These are phyloP conservation scores for Pachyuromys duprasi DNA, from an alignment of 2,797 vertebrate species.

Conservation along the genomic window DNA sequence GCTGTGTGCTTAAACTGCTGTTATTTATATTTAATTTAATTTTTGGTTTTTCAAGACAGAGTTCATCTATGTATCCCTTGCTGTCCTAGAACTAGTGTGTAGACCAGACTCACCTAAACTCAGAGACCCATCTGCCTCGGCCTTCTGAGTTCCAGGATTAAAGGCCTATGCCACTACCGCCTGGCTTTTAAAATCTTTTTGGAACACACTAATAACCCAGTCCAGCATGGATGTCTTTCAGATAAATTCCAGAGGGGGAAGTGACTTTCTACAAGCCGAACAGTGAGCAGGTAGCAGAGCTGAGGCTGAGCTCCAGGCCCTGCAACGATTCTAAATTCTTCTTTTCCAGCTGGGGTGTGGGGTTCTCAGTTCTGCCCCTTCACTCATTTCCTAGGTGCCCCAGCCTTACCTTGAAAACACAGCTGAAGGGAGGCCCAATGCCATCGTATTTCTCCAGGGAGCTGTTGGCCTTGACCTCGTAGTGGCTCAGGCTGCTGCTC, in stretches of 20 bases:
- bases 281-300: background rate
- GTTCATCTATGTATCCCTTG: background rate
- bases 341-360: background rate
- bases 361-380: background rate
- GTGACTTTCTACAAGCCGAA: background rate
- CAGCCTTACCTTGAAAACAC: constrained; percentile 92
- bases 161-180: background rate
- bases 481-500: constrained; percentile 91
- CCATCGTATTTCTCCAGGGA: constrained; percentile 91
- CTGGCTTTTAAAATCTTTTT: background rate
- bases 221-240: background rate
- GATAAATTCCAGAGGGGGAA: background rate
- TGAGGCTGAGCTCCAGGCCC: background rate
- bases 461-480: constrained; percentile 93
- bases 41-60: background rate
- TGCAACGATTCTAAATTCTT: background rate
- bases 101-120: background rate
- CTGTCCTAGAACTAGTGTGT: background rate
- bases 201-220: background rate
- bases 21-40: background rate
- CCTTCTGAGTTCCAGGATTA: background rate
- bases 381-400: background rate
- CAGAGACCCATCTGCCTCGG: background rate
- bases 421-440: constrained; percentile 92
- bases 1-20: background rate